These are phyloP conservation scores for Thamnaconus septentrionalis DNA, from an alignment of 2,113 vertebrate species.

Conservation along the genomic window DNA sequence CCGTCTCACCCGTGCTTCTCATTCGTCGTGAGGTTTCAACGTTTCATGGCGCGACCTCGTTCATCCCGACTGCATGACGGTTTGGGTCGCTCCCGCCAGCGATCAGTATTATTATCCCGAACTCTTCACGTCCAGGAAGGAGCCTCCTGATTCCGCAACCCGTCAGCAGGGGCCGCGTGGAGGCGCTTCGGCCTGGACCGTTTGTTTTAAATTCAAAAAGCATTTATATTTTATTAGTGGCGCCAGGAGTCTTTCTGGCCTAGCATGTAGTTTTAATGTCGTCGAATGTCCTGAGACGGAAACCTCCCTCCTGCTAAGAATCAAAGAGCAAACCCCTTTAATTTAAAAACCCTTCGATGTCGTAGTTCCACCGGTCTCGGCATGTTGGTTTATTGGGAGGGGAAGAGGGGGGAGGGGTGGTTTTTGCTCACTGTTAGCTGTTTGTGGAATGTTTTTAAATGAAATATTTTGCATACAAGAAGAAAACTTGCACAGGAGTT, in stretches of 20 bases:
- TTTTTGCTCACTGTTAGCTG: constrained; percentile 6
- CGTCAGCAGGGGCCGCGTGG: neutral
- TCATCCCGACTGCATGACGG: constrained; percentile 38
- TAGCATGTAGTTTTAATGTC: constrained; percentile 7
- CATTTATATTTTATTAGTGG: constrained; percentile 20
- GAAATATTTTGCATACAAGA: constrained; percentile 60
- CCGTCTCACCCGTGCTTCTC: neutral
- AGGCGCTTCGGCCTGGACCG: neutral
- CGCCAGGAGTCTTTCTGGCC: neutral
- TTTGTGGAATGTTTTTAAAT: constrained; percentile 47
- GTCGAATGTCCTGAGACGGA: constrained; percentile 2
- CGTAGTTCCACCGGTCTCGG: constrained; percentile 3
- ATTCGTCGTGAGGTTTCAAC: constrained; percentile 22
- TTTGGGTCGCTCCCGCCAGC: constrained; percentile 36
- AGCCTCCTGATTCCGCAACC: constrained; percentile 20
- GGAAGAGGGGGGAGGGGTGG: neutral
- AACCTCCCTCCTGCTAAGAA: constrained; percentile 13
- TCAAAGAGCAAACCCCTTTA: constrained; percentile 35
- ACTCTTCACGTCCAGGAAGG: constrained; percentile 15
- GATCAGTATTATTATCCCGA: constrained; percentile 57
- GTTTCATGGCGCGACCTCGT: constrained; percentile 22
- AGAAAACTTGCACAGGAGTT: constrained; percentile 61
- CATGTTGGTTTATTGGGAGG: constrained; percentile 34
- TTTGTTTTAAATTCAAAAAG: neutral
- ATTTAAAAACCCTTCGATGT: constrained; percentile 10